A percentile compares a stretch with the other conserved stretches of the same genome.
Evolutionary conservation across 1,140 invertebrate species (phyloP).

Genomic region (Achroia grisella): DNA sequence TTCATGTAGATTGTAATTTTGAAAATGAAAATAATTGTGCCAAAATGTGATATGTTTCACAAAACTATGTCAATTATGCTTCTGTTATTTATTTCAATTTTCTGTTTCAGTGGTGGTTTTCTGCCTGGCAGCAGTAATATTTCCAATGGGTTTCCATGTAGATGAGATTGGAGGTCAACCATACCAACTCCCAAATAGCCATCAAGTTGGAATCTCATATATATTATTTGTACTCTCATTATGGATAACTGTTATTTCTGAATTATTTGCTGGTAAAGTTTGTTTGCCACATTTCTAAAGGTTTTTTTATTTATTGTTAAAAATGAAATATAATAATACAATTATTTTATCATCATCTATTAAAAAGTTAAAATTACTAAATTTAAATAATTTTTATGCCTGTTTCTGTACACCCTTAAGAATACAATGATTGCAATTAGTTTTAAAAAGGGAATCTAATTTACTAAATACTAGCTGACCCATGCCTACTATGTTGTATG

Average conservation of each 20-base stretch:
- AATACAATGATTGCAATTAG: too few relatives aligned
- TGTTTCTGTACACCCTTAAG: too few relatives aligned
- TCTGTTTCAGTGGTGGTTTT: slow-evolving; percentile 92
- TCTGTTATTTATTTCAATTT: too few relatives aligned
- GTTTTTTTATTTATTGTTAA: background rate
- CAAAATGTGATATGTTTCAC: too few relatives aligned
- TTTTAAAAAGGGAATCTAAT: too few relatives aligned
- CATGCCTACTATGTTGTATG: too few relatives aligned
- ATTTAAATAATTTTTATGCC: background rate
- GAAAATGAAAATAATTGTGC: too few relatives aligned
- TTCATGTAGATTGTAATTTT: too few relatives aligned
- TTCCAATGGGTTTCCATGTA: slow-evolving; percentile 96
- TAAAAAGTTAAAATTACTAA: background rate
- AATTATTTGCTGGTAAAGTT: slow-evolving; percentile 98
- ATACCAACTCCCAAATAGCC: slow-evolving; percentile 95
- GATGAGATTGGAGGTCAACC: slow-evolving; percentile 96
- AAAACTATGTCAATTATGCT: background rate
- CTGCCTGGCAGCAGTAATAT: slow-evolving; percentile 95
- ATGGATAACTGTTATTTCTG: slow-evolving; percentile 97
- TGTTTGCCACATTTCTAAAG: slow-evolving; percentile 93
- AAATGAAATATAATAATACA: background rate
- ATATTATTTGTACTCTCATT: slow-evolving; percentile 95
- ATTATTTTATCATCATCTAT: too few relatives aligned
- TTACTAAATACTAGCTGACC: too few relatives aligned
- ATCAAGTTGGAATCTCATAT: slow-evolving; percentile 96